Percentiles rank a stretch among this genome's conserved stretches.
Evolutionary conservation across 37 sponge, comb jelly and placozoan species (phyloP).

Genomic region (Spongilla lacustris): DNA sequence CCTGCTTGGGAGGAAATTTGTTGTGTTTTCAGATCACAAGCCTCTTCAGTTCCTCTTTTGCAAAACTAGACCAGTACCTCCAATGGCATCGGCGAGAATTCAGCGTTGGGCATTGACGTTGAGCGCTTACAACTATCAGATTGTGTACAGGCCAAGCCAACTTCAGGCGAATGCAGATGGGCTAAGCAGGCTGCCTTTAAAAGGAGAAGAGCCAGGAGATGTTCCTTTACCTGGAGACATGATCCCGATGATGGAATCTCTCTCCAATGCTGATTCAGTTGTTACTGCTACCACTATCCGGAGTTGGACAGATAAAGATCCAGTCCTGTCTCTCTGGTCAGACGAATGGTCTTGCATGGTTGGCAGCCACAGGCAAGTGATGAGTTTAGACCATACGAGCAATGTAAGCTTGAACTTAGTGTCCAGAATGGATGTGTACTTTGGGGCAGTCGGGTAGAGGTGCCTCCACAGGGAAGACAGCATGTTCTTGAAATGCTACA

Average conservation of each 20-base stretch:
- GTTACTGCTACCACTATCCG: slow-evolving; percentile 4
- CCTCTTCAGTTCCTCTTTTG: slow-evolving; percentile 10
- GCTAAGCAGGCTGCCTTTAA: slow-evolving; percentile 12
- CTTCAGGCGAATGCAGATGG: slow-evolving; percentile 4
- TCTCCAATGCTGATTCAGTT: neutral
- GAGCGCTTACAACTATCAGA: slow-evolving; percentile 6
- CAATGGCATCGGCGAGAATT: slow-evolving; percentile 7
- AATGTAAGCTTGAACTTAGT: too few species aligned
- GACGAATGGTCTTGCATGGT: neutral
- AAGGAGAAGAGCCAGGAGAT: neutral
- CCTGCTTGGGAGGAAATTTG: slow-evolving; percentile 9
- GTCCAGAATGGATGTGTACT: too few species aligned
- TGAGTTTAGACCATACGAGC: too few species aligned
- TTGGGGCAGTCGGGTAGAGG: too few species aligned
- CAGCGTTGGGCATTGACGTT: slow-evolving; percentile 19
- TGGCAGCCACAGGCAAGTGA: too few species aligned
- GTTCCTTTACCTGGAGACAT: neutral
- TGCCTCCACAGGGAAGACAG: too few species aligned
- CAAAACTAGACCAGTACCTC: slow-evolving; percentile 4
- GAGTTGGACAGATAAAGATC: neutral
- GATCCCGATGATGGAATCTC: neutral
- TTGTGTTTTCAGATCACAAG: slow-evolving; percentile 18
- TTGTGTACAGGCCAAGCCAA: slow-evolving; percentile 12
- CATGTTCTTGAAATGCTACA: too few species aligned
- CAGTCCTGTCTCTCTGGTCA: neutral